Conservation (phyloP, 2,888 invertebrate species). For the Villa cingulata region DNA sequence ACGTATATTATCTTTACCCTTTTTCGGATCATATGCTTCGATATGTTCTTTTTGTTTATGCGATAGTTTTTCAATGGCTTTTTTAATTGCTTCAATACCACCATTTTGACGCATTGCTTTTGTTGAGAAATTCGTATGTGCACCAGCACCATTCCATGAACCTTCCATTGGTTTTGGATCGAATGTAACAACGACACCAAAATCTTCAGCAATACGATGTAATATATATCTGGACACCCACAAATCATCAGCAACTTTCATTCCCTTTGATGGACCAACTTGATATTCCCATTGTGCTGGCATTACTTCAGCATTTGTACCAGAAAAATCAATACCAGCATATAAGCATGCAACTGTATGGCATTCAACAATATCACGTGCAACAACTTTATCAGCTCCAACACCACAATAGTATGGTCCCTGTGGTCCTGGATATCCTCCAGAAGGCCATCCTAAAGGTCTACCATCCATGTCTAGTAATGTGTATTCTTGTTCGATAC, state of each 20-base stretch:
- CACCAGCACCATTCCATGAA: constrained; percentile 90
- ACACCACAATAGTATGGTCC: constrained; percentile 78
- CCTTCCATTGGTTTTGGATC: constrained; percentile 49
- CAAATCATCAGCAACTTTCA: constrained; percentile 45
- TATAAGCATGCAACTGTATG: constrained; percentile 56
- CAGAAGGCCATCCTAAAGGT: constrained; percentile 62
- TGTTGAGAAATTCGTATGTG: constrained; percentile 85
- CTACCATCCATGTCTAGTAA: constrained; percentile 43
- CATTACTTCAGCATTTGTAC: constrained; percentile 73
- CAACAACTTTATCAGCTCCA: constrained; percentile 62
- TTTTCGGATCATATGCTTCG: constrained; percentile 60
- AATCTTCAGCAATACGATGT: constrained; percentile 46
- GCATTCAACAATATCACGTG: constrained; percentile 69
- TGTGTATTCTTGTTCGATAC: constrained; percentile 54
- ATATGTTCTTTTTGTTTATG: constrained; percentile 62
- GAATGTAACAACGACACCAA: constrained; percentile 42
- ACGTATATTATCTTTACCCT: constrained; percentile 62
- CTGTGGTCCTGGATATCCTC: constrained; percentile 52
- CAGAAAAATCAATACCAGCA: constrained; percentile 62
- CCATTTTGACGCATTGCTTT: constrained; percentile 63
- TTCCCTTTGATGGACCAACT: constrained; percentile 49
- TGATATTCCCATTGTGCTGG: constrained; percentile 64
- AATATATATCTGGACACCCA: constrained; percentile 48
- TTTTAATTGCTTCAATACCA: constrained; percentile 54
- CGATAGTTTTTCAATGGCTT: constrained; percentile 59